Percentiles rank a stretch among this genome's conserved stretches.
These are phyloP conservation scores for Notodonta ziczac DNA, from an alignment of 2,888 invertebrate genomes.

Conservation along the genomic window DNA sequence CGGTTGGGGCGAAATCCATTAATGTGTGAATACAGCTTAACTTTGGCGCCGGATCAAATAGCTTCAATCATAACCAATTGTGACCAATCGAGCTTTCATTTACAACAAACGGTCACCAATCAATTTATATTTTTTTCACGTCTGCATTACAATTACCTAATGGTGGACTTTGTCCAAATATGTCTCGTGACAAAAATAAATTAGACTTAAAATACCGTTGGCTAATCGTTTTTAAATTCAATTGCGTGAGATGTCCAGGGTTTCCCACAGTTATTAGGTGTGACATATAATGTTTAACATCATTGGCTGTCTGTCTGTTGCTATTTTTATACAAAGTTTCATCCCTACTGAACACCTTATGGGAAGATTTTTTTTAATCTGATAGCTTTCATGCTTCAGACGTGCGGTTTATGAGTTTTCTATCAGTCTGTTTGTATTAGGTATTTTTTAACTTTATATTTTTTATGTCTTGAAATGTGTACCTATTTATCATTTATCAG, in stretches of 20 bases:
- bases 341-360: no score
- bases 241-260: background rate
- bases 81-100: conserved; percentile 52
- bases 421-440: no score
- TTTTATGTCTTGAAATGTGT: no score
- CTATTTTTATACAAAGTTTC: no score
- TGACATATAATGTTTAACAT: no score
- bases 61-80: conserved; percentile 48
- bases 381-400: no score
- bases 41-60: conserved; percentile 40
- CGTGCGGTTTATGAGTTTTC: no score
- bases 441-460: no score
- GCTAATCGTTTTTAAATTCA: background rate
- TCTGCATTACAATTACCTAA: conserved; percentile 30
- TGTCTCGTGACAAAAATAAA: conserved; percentile 4
- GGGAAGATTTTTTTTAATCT: no score
- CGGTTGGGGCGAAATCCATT: background rate
- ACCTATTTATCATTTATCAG: no score
- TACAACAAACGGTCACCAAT: conserved; percentile 41
- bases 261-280: background rate
- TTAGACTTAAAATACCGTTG: background rate
- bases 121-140: conserved; percentile 42
- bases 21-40: conserved; percentile 2
- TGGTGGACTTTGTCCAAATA: conserved; percentile 34
- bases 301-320: no score